Base-by-base conservation (phyloP, 2,888 invertebrate genomes). In the Pantelozetes paolii region DNA sequence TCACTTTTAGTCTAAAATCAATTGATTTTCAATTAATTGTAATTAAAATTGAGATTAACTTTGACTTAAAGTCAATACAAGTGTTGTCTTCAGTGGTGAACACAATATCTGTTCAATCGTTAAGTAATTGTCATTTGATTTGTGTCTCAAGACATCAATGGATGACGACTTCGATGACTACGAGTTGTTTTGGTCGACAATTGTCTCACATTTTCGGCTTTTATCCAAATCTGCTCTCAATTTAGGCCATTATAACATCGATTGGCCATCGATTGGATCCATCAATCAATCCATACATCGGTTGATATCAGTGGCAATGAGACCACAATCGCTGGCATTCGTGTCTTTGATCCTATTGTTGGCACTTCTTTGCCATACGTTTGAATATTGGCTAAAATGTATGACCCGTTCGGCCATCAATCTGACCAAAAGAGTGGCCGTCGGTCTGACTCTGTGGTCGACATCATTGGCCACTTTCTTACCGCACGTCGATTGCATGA, bases 91-190 rank as follows among this genome's bases (percentile, higher is more conserved):
- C 9, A 9, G 9, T 50, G 5, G 50, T 20, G 8, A 15, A 50
- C 20, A 50, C 50, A 20, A 8, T 15, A 8, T 3, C 15, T n/a
- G 18, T 50, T 18, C 5, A 8, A 15, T 50, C n/a, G 20, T 5
- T 9, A 20, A 50, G n/a, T 50, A 15, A 57, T 23, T 57, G 13
- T 74, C 23, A 36, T 57, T 57, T 32, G 18, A 30, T 72, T 5
- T 45, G n/a, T 45, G n/a, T 45, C 40, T 45, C 3, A 45, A 45
- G 45, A 6, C n/a, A 45, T 92, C 89, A 88, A 93, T 93, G 93
- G 93, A 93, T 87, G 92, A 93, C 89, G 92, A 92, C 85, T 85
- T 92, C 81, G 92, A 93, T 85, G 92, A 92, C 81, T 62, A 62
- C 62, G 89, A 88, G 86, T 89, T 92, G 80, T 85, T 92, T 80